Conservation (phyloP, 92 coral and sea anemone genomes). For the Epizoanthus ramosus region DNA sequence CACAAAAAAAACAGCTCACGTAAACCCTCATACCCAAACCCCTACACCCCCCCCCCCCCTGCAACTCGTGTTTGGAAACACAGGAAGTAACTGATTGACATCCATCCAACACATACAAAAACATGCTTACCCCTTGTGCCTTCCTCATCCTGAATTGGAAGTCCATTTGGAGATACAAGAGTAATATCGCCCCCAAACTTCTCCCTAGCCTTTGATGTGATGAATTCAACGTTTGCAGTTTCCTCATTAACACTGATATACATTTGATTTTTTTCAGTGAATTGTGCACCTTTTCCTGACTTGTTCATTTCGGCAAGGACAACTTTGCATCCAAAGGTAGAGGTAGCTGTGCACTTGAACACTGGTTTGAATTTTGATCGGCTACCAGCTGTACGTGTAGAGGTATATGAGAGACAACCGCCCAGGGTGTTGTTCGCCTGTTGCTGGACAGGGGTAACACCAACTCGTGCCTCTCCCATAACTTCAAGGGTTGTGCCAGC, state of each 20-base stretch:
- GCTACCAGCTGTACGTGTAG: slow-evolving; percentile 19
- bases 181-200: slow-evolving; percentile 6
- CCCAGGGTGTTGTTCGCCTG: background rate
- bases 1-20: too few relatives aligned
- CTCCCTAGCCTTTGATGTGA: slow-evolving; percentile 18
- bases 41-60: too few relatives aligned
- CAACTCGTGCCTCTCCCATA: slow-evolving; percentile 1
- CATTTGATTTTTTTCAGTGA: slow-evolving; percentile 26
- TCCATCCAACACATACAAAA: too few relatives aligned
- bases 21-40: too few relatives aligned
- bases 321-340: slow-evolving; percentile 15
- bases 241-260: slow-evolving; percentile 37
- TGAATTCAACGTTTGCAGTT: slow-evolving; percentile 28
- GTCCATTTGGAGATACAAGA: slow-evolving; percentile 41
- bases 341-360: background rate
- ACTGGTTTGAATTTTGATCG: slow-evolving; percentile 25
- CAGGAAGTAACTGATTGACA: too few relatives aligned
- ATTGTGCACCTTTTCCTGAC: slow-evolving; percentile 20
- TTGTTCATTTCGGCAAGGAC: slow-evolving; percentile 23
- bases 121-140: slow-evolving; percentile 30
- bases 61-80: too few relatives aligned
- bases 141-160: slow-evolving; percentile 30
- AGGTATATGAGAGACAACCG: slow-evolving; percentile 34
- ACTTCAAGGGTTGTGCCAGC: slow-evolving; percentile 29
- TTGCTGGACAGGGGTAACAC: too few relatives aligned